These are phyloP conservation scores for Aldrovandia affinis DNA, from an alignment of 2,797 vertebrate species.

Conservation along the genomic window DNA sequence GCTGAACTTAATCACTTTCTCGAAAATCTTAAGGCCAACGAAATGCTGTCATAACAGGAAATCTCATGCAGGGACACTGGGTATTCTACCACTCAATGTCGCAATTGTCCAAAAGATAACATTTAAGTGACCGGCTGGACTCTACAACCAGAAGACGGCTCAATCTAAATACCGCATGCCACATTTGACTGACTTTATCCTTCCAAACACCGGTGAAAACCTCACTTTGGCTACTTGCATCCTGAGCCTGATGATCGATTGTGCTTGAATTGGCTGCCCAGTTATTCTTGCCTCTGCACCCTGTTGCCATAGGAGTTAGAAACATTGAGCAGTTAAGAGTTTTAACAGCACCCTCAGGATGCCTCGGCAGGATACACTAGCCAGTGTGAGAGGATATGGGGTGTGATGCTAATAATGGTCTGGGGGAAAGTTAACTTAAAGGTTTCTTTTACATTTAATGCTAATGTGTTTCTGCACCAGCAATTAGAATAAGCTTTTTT, in stretches of 20 bases:
- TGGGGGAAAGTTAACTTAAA: constrained; percentile 30
- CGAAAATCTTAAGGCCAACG: neutral
- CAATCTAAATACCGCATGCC: neutral
- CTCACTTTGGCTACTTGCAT: neutral
- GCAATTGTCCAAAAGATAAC: constrained; percentile 6
- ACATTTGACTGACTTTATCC: neutral
- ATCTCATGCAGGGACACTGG: constrained; percentile 3
- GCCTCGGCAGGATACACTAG: constrained; percentile 20
- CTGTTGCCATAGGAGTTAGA: constrained; percentile 10
- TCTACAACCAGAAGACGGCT: neutral
- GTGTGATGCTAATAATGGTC: constrained; percentile 28
- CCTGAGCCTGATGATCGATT: neutral
- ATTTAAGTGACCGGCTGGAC: neutral
- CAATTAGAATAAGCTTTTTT: constrained; percentile 26
- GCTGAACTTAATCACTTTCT: constrained; percentile 5
- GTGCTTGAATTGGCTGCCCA: neutral
- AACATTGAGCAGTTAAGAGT: constrained; percentile 19
- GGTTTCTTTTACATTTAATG: constrained; percentile 30
- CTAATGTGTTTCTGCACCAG: constrained; percentile 19
- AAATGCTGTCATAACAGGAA: constrained; percentile 19
- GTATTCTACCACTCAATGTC: neutral
- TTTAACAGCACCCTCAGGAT: constrained; percentile 24
- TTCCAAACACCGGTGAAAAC: neutral
- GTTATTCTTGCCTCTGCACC: neutral
- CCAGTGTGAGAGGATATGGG: constrained; percentile 35